A percentile compares a stretch with the other conserved stretches of the same genome.
Evolutionary conservation across 1,140 invertebrate genomes (phyloP).

Genomic region (Papilio helenus): DNA sequence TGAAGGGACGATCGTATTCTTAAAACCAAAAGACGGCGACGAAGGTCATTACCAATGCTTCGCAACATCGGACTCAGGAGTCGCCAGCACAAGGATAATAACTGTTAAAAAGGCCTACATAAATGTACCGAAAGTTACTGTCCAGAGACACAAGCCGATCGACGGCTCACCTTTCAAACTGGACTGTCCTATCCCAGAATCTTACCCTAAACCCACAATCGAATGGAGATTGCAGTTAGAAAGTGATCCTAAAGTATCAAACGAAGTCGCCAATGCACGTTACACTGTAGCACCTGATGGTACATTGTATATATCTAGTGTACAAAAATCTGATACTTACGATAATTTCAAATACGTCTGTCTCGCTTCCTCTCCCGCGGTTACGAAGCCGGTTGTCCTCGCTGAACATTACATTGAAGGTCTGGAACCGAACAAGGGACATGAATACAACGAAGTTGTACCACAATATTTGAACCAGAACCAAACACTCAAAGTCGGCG

Average conservation of each 20-base stretch:
- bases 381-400: slow-evolving; percentile 50
- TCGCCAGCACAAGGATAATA: slow-evolving; percentile 52
- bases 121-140: slow-evolving; percentile 42
- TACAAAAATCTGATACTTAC: slow-evolving; percentile 56
- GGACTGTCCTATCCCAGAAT: slow-evolving; percentile 56
- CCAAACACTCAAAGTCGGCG: slow-evolving; percentile 56
- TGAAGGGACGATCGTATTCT: slow-evolving; percentile 58
- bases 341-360: slow-evolving; percentile 66
- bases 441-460: slow-evolving; percentile 49
- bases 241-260: slow-evolving; percentile 44
- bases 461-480: slow-evolving; percentile 63
- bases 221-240: slow-evolving; percentile 54
- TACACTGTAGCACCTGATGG: slow-evolving; percentile 61
- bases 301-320: slow-evolving; percentile 60
- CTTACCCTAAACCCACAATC: slow-evolving; percentile 66
- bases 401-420: slow-evolving; percentile 61
- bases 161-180: slow-evolving; percentile 62
- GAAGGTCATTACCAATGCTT: slow-evolving; percentile 62
- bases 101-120: slow-evolving; percentile 54
- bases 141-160: slow-evolving; percentile 53
- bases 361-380: slow-evolving; percentile 55
- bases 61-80: slow-evolving; percentile 52
- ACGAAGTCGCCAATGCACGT: slow-evolving; percentile 47
- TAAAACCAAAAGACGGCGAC: slow-evolving; percentile 47
- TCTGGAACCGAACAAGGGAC: slow-evolving; percentile 45